Base-by-base conservation (phyloP, 2,797 vertebrate species). In the Onychomys torridus region DNA sequence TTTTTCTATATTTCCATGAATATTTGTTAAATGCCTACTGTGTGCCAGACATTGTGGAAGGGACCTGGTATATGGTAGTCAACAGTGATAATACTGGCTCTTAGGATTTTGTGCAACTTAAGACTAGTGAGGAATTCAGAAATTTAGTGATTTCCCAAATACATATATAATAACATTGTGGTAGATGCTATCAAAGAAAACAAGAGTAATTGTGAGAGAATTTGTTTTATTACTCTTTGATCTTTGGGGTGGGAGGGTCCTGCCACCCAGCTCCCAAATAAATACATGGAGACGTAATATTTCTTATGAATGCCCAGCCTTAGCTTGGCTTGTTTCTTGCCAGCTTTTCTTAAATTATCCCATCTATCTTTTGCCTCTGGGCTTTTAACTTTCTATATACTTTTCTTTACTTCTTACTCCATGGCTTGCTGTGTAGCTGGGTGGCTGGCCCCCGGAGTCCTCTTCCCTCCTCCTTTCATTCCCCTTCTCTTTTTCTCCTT, bases 71-170 rank as follows among this genome's bases (percentile, higher is more conserved):
- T 89, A 57, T 71, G 32, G 90, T 43, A 16, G 8, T 67, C 32
- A 93, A 79, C 37, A 92, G n/a, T 93, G 43, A 13, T 78, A n/a
- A 76, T 59, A 85, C 19, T 6, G 13, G 43, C 52, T 94, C 8
- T 84, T 57, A 65, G 29, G 25, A 23, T 34, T 94, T 40, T 91
- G 49, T 43, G 43, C 27, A 95, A 89, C 57, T 73, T 78, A 90
- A 85, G 67, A 82, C 73, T 90, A 84, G 25, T 94, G 57, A 94
- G n/a, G 12, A 49, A 93, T 79, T 95, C 13, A 93, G 29, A 76
- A 17, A 75, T 75, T 84, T 87, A 91, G 43, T 46, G 69, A 89
- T 52, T 63, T 67, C 63, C 90, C 10, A 87, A 71, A 55, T 34
- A 78, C 43, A 67, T n/a, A 84, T 17, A n/a, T n/a, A n/a, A 67